phyloP scores from a whole-genome alignment of 2,888 invertebrate species.

The Plebejus argus region DNA sequence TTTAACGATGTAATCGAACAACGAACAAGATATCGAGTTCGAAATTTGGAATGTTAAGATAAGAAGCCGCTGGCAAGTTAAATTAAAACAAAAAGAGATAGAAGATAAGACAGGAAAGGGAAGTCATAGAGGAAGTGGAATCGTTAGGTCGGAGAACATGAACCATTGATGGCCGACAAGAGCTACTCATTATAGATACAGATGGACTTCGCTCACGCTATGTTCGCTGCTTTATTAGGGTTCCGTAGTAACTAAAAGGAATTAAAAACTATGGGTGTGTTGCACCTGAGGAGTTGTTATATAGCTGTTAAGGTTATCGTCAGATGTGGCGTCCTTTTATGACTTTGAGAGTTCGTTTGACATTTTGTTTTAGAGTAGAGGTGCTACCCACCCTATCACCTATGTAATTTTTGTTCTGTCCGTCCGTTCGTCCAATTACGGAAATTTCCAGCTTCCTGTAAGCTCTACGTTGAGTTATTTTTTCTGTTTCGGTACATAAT shows the following conservation, averaged over 20 bases:
- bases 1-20: slow-evolving; percentile 6
- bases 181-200: slow-evolving; percentile 16
- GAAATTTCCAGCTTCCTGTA: too few relatives aligned
- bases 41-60: slow-evolving; percentile 1
- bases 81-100: slow-evolving; percentile 25
- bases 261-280: background rate
- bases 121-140: slow-evolving; percentile 24
- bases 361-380: too few relatives aligned
- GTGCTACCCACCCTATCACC: too few relatives aligned
- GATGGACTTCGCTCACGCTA: slow-evolving; percentile 8
- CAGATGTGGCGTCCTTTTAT: too few relatives aligned
- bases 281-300: too few relatives aligned
- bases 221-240: background rate
- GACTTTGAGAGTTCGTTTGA: too few relatives aligned
- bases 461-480: too few relatives aligned
- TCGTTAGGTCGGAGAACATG: slow-evolving; percentile 16
- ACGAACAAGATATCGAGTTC: background rate
- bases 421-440: too few relatives aligned
- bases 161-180: slow-evolving; percentile 8
- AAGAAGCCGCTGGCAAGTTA: slow-evolving; percentile 11
- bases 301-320: too few relatives aligned
- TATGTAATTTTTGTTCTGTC: too few relatives aligned
- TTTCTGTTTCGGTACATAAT: too few relatives aligned
- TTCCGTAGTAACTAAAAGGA: background rate
- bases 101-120: slow-evolving; percentile 18